Conservation (phyloP, 2,113 vertebrate species). For the Cryptomyrus ogoouensis region DNA sequence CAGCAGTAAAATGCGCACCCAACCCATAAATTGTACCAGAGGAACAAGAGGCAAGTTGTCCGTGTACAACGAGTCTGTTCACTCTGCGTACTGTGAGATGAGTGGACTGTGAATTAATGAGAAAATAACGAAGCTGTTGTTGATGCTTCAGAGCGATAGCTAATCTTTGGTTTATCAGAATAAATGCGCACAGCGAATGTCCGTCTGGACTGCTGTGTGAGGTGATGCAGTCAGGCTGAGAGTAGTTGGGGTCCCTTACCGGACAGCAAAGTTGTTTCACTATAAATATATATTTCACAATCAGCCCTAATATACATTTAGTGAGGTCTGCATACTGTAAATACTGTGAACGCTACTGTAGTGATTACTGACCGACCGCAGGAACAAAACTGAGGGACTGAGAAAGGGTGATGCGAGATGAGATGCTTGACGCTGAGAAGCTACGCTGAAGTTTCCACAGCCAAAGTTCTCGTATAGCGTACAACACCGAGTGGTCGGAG, state of each 20-base stretch:
- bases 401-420: no score
- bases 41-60: slow-evolving; percentile 32
- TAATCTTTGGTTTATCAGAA: slow-evolving; percentile 12
- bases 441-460: no score
- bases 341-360: no score
- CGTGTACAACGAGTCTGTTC: not conserved
- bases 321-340: no score
- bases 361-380: no score
- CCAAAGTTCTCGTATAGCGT: no score
- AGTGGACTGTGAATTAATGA: slow-evolving; percentile 39
- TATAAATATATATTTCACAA: not conserved
- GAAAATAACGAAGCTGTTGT: slow-evolving; percentile 37
- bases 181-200: not conserved
- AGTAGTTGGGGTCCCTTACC: not conserved
- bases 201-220: not conserved
- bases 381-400: no score
- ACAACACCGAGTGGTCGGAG: no score
- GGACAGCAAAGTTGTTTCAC: not conserved
- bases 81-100: slow-evolving; percentile 27
- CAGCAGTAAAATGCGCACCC: not conserved
- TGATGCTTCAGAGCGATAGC: slow-evolving; percentile 15
- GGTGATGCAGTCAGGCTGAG: slow-evolving; percentile 14
- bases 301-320: not conserved
- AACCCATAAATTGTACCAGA: not conserved
- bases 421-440: no score